phyloP scores from a whole-genome alignment of 2,797 vertebrate genomes.

The Clarias pachynema region DNA sequence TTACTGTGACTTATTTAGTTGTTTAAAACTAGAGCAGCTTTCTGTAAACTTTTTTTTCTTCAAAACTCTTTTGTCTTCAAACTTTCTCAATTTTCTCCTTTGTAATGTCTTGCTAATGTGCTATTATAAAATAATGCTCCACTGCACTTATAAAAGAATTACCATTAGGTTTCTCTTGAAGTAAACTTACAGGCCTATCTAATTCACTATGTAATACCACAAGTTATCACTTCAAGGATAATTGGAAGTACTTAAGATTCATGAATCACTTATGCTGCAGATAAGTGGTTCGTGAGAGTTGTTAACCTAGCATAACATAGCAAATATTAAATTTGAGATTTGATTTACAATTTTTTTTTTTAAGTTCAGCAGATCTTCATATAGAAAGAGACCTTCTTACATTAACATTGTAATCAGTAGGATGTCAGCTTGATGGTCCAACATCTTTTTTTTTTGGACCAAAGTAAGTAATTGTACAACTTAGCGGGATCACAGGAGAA shows the following conservation, averaged over 20 bases:
- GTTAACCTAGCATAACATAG: constrained; percentile 36
- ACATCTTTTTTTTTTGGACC: background rate
- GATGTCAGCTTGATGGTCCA: background rate
- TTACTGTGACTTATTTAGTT: constrained; percentile 6
- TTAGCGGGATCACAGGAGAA: too few species aligned
- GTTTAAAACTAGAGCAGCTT: constrained; percentile 8
- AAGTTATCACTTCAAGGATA: constrained; percentile 68
- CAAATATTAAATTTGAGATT: background rate
- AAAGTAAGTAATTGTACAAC: too few species aligned
- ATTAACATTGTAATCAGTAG: background rate
- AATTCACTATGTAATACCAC: constrained; percentile 63
- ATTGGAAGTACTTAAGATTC: constrained; percentile 68
- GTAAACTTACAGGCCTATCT: constrained; percentile 71
- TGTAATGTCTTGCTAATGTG: constrained; percentile 54
- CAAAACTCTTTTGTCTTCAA: background rate
- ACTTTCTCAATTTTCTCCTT: constrained; percentile 38
- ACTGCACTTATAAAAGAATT: constrained; percentile 64
- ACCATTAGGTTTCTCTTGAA: constrained; percentile 68
- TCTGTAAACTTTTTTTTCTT: background rate
- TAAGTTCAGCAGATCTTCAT: background rate
- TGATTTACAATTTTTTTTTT: background rate
- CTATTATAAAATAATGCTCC: constrained; percentile 57
- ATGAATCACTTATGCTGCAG: constrained; percentile 68
- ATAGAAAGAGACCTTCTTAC: background rate
- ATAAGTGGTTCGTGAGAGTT: constrained; percentile 67